Conservation (phyloP, 2,888 invertebrate species). For the Nemapogon koenigi region DNA sequence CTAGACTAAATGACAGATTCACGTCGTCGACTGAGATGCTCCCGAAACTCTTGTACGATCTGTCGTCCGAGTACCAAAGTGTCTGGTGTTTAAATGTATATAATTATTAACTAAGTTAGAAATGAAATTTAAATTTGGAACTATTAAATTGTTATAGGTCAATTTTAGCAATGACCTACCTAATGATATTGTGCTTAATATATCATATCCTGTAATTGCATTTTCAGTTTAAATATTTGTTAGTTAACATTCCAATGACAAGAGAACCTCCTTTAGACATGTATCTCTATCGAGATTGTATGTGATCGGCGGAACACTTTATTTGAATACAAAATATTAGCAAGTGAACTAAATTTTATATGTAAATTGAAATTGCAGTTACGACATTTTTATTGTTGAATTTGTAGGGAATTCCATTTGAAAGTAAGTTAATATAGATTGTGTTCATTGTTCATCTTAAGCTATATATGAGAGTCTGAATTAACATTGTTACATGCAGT, state of each 20-base stretch:
- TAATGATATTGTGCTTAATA: neutral
- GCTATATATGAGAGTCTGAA: too few species aligned
- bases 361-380: neutral
- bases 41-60: constrained; percentile 14
- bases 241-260: constrained; percentile 7
- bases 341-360: constrained; percentile 3
- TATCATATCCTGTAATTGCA: constrained; percentile 3
- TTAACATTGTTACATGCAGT: too few species aligned
- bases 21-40: neutral
- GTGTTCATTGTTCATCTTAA: too few species aligned
- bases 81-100: constrained; percentile 24
- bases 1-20: constrained; percentile 3
- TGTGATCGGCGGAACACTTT: constrained; percentile 1
- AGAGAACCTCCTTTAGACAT: too few species aligned
- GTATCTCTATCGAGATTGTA: too few species aligned
- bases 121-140: constrained; percentile 5
- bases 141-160: neutral
- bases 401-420: constrained; percentile 44
- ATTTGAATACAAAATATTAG: too few species aligned
- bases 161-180: constrained; percentile 1
- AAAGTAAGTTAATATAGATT: too few species aligned
- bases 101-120: constrained; percentile 8
- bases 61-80: constrained; percentile 30
- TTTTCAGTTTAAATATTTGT: constrained; percentile 1
- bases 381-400: constrained; percentile 18